Conservation (phyloP, 2,113 vertebrate species). For the Corythaixoides concolor region DNA sequence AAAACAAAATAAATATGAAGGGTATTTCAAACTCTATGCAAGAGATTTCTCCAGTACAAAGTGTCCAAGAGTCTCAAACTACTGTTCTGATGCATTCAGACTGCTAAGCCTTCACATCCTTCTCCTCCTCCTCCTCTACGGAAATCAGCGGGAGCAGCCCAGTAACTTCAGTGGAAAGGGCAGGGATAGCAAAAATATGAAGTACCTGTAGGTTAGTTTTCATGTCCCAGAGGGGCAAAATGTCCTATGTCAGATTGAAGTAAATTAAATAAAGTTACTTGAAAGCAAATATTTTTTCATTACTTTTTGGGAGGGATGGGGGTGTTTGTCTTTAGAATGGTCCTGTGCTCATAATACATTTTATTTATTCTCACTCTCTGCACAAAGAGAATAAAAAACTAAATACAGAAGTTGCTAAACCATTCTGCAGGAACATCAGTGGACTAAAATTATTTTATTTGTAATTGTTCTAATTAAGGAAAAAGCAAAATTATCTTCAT, state of each 20-base stretch:
- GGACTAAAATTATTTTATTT: background rate
- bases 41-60: background rate
- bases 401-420: background rate
- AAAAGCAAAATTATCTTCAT: background rate
- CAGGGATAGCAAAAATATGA: background rate
- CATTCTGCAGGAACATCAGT: background rate
- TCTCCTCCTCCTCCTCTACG: background rate
- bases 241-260: background rate
- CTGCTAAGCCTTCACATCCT: background rate
- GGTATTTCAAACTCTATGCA: background rate
- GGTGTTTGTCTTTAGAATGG: background rate
- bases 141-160: background rate
- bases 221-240: background rate
- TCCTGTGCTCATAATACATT: background rate
- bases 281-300: background rate
- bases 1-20: background rate
- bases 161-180: background rate
- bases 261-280: background rate
- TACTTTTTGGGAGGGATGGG: too few species aligned
- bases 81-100: accelerated
- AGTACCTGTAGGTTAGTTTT: background rate
- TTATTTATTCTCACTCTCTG: background rate
- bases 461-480: background rate
- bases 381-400: background rate
- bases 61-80: background rate